Evolutionary conservation across 2,113 vertebrate species (phyloP), one percentile per base, ranked within the genome.

Genomic region (Elanoides forficatus): DNA sequence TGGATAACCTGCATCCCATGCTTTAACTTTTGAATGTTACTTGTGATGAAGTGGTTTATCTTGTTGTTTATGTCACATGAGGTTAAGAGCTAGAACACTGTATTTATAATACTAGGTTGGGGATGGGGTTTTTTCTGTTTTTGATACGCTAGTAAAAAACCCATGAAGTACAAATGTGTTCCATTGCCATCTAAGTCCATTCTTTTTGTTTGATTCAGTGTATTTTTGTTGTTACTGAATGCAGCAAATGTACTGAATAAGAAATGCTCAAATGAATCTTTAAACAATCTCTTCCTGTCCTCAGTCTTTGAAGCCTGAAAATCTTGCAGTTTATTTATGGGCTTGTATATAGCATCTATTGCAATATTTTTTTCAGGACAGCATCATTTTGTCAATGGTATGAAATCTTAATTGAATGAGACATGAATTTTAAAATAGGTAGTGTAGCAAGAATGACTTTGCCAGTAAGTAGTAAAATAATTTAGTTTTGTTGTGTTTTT

Each of bases 351-450:
- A 76, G 84, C 42, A 91, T 88, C 88, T 95, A 89, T 85, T 78
- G 88, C 81, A 52, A 21, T 86, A 8, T 52, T 91, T 96, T 90
- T 65, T 74, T 86, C 58, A 42, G 78, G 79, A 78, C 34, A 29
- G 81, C 62, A 21, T 81, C 32, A 42, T 93, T 96, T 96, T 95
- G 65, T 94, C 94, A 83, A 45, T 48, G 66, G 71, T 80, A 96
- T 72, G 93, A 95, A 95, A 94, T 40, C 91, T 96, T 97, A 97
- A 97, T 97, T 96, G 96, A 97, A 97, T 96, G 89, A 95, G 94
- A 97, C 96, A 93, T 86, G 87, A 92, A 70, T 96, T 94, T 95
- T 93, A 94, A 96, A 95, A 78, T 50, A 93, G 67, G 78, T 92
- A 52, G 79, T 55, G 68, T 56, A 92, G 78, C 74, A 58, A 70